These are phyloP conservation scores for Babyrousa celebensis DNA, from an alignment of 2,797 vertebrate species.

Conservation along the genomic window DNA sequence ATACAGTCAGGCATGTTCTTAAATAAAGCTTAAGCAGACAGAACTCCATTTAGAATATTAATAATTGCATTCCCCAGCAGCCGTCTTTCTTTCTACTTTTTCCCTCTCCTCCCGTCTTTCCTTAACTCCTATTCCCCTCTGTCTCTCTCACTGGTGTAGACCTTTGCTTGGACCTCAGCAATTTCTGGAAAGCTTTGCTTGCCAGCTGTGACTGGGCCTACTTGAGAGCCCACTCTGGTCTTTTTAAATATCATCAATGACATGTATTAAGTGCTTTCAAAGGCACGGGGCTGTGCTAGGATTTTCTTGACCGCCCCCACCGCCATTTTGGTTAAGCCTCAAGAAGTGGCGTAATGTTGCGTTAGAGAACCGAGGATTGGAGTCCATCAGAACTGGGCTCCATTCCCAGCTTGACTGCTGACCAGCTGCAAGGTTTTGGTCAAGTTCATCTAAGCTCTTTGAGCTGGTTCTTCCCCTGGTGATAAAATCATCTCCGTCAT, in stretches of 20 bases:
- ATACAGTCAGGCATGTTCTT: conserved; percentile 88
- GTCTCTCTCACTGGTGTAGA: neutral
- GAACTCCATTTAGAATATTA: conserved; percentile 90
- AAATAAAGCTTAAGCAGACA: conserved; percentile 89
- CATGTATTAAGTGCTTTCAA: neutral
- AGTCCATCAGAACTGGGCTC: neutral
- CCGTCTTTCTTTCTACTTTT: neutral
- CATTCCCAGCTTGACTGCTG: neutral
- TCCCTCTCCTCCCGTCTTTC: neutral
- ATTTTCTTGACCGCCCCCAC: neutral
- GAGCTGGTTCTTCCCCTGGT: neutral
- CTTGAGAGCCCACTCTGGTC: neutral
- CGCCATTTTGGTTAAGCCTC: neutral
- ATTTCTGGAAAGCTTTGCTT: neutral
- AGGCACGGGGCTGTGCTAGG: neutral
- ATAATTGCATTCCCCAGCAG: conserved; percentile 84
- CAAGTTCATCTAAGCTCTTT: neutral
- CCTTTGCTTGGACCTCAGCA: neutral
- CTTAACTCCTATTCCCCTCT: neutral
- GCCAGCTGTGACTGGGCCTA: neutral
- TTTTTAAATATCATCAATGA: neutral
- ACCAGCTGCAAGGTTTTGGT: neutral
- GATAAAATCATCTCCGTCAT: neutral
- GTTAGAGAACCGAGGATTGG: no score
- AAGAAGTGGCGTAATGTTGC: neutral